Base-by-base conservation (phyloP, 2,113 vertebrate genomes). In the Herpetotheres cachinnans region DNA sequence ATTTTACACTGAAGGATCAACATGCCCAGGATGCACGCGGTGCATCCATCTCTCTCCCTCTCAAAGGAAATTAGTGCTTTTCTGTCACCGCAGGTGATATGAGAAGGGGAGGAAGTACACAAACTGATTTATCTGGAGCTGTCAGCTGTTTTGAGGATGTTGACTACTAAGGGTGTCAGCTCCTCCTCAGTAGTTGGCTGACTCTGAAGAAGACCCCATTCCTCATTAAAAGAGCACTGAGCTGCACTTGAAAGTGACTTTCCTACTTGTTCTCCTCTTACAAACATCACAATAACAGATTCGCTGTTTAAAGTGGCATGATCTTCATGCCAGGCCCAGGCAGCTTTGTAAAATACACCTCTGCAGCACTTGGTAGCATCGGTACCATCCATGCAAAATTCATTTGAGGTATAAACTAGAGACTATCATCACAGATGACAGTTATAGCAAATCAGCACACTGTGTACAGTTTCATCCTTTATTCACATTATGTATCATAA, bases 41-140 rank as follows among this genome's bases (percentile, higher is more conserved):
- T 87, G 96, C 97, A 94, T 97, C 93, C 90, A 91, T 81, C 36
- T 95, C 92, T 92, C 85, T 96, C 93, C 98, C 97, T 98, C 98
- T 98, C 98, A 98, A 96, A 98, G 98, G 98, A 98, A 98, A 98
- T 98, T 98, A 99, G 98, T 97, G 95, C 97, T 98, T 98, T 98
- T 98, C 98, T 99, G 98, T 99, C 98, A 98, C 95, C 27, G 97
- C 98, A 98, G 98, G 98, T 98, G 95, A 97, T 96, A 86, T 88
- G 97, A 98, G 98, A 97, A 98, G 98, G 97, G 96, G 97, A 98
- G 95, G 97, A 97, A 97, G 98, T 97, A 98, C 95, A 97, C 97
- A 97, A 88, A 96, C 98, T 99, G 98, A 99, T 99, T 99, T 99
- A 99, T 99, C 98, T 98, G 96, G 97, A 98, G 96, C 98, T 99